Conservation (phyloP, 2,888 invertebrate species). For the Aricia artaxerxes region DNA sequence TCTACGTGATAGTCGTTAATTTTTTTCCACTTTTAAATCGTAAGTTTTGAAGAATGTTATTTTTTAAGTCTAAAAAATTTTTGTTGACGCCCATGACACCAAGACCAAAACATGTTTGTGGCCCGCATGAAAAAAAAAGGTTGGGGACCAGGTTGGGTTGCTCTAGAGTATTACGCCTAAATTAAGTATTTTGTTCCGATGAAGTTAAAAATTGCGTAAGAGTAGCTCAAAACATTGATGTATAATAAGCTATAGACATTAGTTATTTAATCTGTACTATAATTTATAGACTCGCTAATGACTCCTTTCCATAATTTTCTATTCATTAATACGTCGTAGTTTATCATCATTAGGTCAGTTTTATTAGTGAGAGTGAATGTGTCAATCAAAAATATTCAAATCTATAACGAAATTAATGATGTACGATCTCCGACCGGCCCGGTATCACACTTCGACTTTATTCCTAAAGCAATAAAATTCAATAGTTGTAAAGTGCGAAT, state of each 20-base stretch:
- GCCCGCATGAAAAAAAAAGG: no score
- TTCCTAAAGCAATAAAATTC: not conserved
- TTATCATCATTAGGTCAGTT: slow-evolving; percentile 28
- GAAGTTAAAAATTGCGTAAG: not conserved
- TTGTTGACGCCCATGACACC: no score
- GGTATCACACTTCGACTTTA: not conserved
- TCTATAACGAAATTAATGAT: slow-evolving; percentile 25
- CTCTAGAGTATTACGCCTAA: no score
- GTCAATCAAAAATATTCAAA: slow-evolving; percentile 30
- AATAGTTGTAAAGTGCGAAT: not conserved
- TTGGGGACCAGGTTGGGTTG: no score
- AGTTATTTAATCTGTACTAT: not conserved
- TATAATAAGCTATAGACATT: not conserved
- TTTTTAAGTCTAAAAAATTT: no score
- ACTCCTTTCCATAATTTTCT: slow-evolving; percentile 25
- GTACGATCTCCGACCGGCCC: not conserved
- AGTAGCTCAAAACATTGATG: not conserved
- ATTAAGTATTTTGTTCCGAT: no score
- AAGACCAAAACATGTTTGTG: no score
- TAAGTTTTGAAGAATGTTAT: no score
- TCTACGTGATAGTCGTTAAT: no score
- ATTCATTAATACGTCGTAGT: slow-evolving; percentile 10
- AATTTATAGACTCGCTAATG: slow-evolving; percentile 12
- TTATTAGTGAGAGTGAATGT: slow-evolving; percentile 28
- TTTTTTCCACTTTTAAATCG: no score